Evolutionary conservation across 1,140 invertebrate genomes (phyloP), one percentile per base, ranked within the genome.

Genomic region (Heliconius hermathena): DNA sequence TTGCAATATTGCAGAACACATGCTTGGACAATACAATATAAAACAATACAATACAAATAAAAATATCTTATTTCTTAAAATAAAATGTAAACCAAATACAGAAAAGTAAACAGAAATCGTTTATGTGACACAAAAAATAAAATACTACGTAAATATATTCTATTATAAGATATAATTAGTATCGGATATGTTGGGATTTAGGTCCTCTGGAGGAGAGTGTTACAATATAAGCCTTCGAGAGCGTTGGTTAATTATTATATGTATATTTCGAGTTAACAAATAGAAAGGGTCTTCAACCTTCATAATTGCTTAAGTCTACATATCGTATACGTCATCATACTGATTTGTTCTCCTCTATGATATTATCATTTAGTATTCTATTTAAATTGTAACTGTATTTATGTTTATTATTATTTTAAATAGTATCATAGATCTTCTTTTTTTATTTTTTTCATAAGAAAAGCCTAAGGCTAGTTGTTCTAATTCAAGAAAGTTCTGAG

Each of bases 221-320:
- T 57, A 71, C 38, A 71, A 76, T 76, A 52, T 73, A 73, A 80
- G 52, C 70, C 52, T 66, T 5, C 11, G 22, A 66, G 26, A 22
- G 22, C 60, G 71, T 80, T 38, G 54, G 74, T 80, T 80, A 80
- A 80, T 76, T 80, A 76, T 76, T 80, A 80, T 76, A 73, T 80
- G 33, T 75, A 79, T 66, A 60, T 46, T 79, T 74, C 74, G 66
- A 70, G 36, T 80, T 73, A 73, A 76, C 52, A 73, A 52, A 26
- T 71, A 73, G 71, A 73, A 71, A 76, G 74, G 74, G 74, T 76
- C 74, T 73, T 76, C 71, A 66, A 80, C 74, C 71, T 73, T 16
- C 74, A 38, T 76, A 76, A 76, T 80, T 80, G 71, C 74, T 80
- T 73, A 80, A 80, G 74, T 75, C 78, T n/a, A 73, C 60, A 79